phyloP scores from a whole-genome alignment of 2,888 invertebrate species.

The Hyles lineata region DNA sequence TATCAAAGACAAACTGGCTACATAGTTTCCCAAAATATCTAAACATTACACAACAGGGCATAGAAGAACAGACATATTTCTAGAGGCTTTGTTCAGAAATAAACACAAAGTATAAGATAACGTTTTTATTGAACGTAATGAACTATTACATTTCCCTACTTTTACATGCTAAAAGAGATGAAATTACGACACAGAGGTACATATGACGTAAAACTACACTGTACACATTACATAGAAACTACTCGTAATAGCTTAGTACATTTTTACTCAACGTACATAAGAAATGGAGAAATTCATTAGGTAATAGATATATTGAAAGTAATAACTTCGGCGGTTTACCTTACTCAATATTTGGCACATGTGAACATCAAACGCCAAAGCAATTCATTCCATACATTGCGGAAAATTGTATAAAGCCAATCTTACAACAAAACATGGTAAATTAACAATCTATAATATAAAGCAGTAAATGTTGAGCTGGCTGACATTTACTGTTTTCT shows the following conservation, averaged over 20 bases:
- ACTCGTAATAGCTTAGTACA: conserved; percentile 35
- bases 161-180: conserved; percentile 67
- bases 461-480: conserved; percentile 59
- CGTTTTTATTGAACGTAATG: conserved; percentile 82
- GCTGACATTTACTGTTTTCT: conserved; percentile 54
- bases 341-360: conserved; percentile 12
- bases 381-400: background rate
- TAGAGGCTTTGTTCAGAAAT: background rate
- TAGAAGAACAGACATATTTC: background rate
- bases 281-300: background rate
- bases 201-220: conserved; percentile 57
- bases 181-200: conserved; percentile 60
- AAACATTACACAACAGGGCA: conserved; percentile 33
- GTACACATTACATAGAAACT: conserved; percentile 58
- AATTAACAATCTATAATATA: background rate
- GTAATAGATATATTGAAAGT: conserved; percentile 8
- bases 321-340: background rate
- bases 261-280: background rate
- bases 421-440: background rate
- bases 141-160: conserved; percentile 76
- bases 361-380: background rate
- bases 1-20: conserved; percentile 54
- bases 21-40: conserved; percentile 49
- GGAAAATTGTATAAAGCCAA: background rate
- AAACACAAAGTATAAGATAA: conserved; percentile 67